A percentile compares a stretch with the other conserved stretches of the same genome.
Conservation (phyloP, 2,888 invertebrate genomes). For the Pandemis corylana region DNA sequence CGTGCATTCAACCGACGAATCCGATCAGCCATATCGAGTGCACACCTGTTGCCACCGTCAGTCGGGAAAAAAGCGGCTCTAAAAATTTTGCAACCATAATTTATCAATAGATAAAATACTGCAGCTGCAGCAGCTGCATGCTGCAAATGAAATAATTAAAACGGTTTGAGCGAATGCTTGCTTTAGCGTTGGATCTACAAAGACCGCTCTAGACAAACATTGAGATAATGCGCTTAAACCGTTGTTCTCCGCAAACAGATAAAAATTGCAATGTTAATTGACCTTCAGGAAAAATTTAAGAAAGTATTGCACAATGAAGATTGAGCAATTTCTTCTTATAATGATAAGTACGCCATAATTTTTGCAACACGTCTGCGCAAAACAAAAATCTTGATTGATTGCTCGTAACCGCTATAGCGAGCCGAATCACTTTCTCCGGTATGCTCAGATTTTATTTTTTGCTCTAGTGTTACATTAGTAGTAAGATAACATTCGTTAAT, state of each 20-base stretch:
- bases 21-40: conserved; percentile 31
- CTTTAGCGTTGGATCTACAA: background rate
- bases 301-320: conserved; percentile 45
- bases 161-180: background rate
- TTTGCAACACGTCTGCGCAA: conserved; percentile 51
- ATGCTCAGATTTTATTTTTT: conserved; percentile 60
- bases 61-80: background rate
- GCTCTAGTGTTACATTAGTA: conserved; percentile 57
- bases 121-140: conserved; percentile 1
- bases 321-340: conserved; percentile 46
- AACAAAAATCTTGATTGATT: conserved; percentile 65
- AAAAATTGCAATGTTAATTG: conserved; percentile 30
- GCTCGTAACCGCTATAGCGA: conserved; percentile 50
- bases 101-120: background rate
- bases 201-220: background rate
- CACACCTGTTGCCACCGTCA: conserved; percentile 33
- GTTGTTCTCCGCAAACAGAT: conserved; percentile 4
- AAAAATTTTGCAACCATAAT: conserved; percentile 12
- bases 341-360: conserved; percentile 43
- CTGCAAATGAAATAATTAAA: background rate
- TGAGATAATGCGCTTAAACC: background rate
- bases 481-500: conserved; percentile 70
- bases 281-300: conserved; percentile 43
- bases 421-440: conserved; percentile 65
- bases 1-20: conserved; percentile 33